These are phyloP conservation scores for Gadus macrocephalus DNA, from an alignment of 2,113 vertebrate species.

Conservation along the genomic window DNA sequence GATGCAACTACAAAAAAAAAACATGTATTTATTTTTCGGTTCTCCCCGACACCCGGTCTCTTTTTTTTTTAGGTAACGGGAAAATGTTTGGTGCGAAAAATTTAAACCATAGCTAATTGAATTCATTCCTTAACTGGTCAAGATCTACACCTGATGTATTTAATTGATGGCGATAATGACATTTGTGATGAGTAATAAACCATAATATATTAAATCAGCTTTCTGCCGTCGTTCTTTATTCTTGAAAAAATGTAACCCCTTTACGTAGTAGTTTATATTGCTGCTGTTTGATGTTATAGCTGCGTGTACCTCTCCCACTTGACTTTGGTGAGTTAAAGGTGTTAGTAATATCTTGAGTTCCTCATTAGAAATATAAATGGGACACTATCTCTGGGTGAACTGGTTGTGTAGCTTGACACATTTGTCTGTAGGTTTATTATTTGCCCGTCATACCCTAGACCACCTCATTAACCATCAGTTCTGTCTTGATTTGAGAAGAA, in stretches of 20 bases:
- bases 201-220: slow-evolving; percentile 73
- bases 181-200: slow-evolving; percentile 77
- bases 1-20: not conserved
- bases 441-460: too few species aligned
- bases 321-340: too few species aligned
- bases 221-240: not conserved
- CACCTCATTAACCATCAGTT: too few species aligned
- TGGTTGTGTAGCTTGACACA: too few species aligned
- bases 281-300: not conserved
- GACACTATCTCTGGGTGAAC: too few species aligned
- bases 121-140: slow-evolving; percentile 66
- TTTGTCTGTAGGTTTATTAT: too few species aligned
- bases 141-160: slow-evolving; percentile 71
- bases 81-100: slow-evolving; percentile 54
- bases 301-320: too few species aligned
- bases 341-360: too few species aligned
- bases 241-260: not conserved
- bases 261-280: not conserved
- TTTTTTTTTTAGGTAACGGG: slow-evolving; percentile 69
- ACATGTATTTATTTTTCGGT: slow-evolving; percentile 1
- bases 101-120: slow-evolving; percentile 64
- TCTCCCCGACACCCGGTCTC: slow-evolving; percentile 6
- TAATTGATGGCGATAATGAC: slow-evolving; percentile 70
- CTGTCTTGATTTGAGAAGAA: too few species aligned
- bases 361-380: too few species aligned